Conservation (phyloP, 2,888 invertebrate genomes). For the Ophion ventricosus region DNA sequence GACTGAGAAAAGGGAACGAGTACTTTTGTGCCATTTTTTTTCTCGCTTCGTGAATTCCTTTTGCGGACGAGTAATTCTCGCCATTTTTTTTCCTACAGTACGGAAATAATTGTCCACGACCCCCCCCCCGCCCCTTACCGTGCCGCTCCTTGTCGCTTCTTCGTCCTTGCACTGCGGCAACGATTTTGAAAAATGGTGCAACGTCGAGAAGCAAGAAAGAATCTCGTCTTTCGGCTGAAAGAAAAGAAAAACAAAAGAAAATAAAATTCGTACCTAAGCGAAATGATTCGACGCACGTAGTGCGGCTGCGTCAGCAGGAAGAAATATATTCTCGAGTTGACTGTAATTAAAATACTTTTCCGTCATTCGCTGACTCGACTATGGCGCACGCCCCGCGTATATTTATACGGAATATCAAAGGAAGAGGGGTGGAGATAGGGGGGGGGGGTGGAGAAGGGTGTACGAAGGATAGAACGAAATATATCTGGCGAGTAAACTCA, state of each 20-base stretch:
- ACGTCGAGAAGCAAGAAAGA: conserved; percentile 9
- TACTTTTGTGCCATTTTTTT: not conserved
- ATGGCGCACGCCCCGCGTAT: conserved; percentile 2
- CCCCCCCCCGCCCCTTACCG: not conserved
- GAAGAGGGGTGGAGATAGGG: not conserved
- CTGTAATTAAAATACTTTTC: conserved; percentile 59
- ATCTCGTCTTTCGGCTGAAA: conserved; percentile 16
- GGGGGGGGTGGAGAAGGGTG: not conserved
- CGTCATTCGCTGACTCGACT: conserved; percentile 40
- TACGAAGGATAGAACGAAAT: not conserved
- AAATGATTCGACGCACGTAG: conserved; percentile 33
- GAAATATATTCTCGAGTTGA: conserved; percentile 19
- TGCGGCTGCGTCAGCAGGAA: conserved; percentile 31
- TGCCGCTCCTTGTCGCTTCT: not conserved
- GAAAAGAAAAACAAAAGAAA: conserved; percentile 31
- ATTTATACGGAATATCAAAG: not conserved
- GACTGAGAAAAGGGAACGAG: not conserved
- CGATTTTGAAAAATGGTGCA: conserved; percentile 22
- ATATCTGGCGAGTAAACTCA: not conserved
- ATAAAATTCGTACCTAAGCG: conserved; percentile 42
- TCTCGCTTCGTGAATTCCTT: conserved; percentile 13
- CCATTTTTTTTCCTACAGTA: conserved; percentile 7
- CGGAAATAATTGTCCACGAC: conserved; percentile 39
- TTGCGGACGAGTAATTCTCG: conserved; percentile 40
- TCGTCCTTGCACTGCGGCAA: not conserved